Percentiles rank a stretch among this genome's conserved stretches.
phyloP scores from a whole-genome alignment of 2,888 invertebrate species.

The Xestia sexstrigata region DNA sequence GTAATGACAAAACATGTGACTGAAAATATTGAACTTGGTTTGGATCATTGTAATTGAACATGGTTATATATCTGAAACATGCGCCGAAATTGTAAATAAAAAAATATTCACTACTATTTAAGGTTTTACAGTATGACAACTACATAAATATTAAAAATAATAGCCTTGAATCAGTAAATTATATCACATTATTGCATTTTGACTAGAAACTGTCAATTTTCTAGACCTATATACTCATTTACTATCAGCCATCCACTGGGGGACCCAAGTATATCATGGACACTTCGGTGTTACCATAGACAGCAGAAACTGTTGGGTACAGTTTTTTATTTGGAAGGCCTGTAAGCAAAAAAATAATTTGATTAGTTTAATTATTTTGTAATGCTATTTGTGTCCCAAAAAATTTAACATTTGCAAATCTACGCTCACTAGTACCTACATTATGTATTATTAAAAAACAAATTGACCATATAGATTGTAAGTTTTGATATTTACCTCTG shows the following conservation, averaged over 20 bases:
- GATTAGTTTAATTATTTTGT: not conserved
- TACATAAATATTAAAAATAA: constrained; percentile 31
- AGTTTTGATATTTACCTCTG: constrained; percentile 91
- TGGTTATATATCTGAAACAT: not conserved
- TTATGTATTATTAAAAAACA: too few species aligned
- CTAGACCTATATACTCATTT: constrained; percentile 61
- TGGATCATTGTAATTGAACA: not conserved
- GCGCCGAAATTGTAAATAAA: constrained; percentile 1
- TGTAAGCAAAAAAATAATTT: constrained; percentile 78
- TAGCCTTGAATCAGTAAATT: constrained; percentile 60
- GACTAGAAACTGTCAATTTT: constrained; percentile 73
- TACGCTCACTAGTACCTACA: too few species aligned
- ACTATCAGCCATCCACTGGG: constrained; percentile 97
- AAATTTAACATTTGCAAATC: not conserved
- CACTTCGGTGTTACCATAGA: constrained; percentile 99
- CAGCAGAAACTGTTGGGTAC: constrained; percentile 99
- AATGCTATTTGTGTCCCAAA: not conserved
- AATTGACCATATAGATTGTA: not conserved
- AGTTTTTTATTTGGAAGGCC: constrained; percentile 98
- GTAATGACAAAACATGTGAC: not conserved
- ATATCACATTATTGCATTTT: constrained; percentile 74
- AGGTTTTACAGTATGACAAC: constrained; percentile 19
- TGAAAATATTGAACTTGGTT: constrained; percentile 4
- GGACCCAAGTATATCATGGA: constrained; percentile 99
- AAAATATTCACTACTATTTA: constrained; percentile 17